These are phyloP conservation scores for Ariopsis seemanni DNA, from an alignment of 2,113 vertebrate species.

Conservation along the genomic window DNA sequence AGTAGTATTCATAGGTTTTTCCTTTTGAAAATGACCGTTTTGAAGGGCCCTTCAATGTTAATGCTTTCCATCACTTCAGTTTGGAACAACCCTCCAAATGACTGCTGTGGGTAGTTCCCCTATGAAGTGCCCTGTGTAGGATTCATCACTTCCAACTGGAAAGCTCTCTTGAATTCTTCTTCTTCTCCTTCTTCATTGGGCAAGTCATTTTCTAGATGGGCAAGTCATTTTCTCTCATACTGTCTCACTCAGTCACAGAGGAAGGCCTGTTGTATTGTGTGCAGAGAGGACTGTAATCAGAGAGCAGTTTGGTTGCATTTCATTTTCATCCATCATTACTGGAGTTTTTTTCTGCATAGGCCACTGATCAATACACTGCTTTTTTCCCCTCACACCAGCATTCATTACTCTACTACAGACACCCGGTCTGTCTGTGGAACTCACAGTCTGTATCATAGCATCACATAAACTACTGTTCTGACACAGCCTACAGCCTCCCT, in stretches of 20 bases:
- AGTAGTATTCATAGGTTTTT: background rate
- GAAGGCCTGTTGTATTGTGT: background rate
- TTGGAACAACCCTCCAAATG: conserved; percentile 1
- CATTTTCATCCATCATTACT: conserved; percentile 43
- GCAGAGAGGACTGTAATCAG: conserved; percentile 23
- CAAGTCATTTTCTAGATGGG: background rate
- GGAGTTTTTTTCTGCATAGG: conserved; percentile 11
- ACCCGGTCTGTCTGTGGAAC: conserved; percentile 9
- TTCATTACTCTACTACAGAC: conserved; percentile 26
- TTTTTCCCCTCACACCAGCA: conserved; percentile 25
- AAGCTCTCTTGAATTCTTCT: background rate
- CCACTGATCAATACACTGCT: conserved; percentile 38
- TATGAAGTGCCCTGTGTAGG: background rate
- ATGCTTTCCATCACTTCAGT: conserved; percentile 1
- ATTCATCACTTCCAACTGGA: background rate
- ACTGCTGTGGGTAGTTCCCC: background rate
- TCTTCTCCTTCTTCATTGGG: background rate
- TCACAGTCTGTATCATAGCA: conserved; percentile 13
- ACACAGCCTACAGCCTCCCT: background rate
- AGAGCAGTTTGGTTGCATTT: conserved; percentile 9
- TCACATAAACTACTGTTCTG: conserved; percentile 15
- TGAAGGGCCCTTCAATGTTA: background rate
- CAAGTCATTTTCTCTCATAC: conserved; percentile 3
- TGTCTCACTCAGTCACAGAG: background rate
- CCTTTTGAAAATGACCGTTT: background rate